These are phyloP conservation scores for Sminthurides bifidus DNA, from an alignment of 1,140 invertebrate species.

Conservation along the genomic window DNA sequence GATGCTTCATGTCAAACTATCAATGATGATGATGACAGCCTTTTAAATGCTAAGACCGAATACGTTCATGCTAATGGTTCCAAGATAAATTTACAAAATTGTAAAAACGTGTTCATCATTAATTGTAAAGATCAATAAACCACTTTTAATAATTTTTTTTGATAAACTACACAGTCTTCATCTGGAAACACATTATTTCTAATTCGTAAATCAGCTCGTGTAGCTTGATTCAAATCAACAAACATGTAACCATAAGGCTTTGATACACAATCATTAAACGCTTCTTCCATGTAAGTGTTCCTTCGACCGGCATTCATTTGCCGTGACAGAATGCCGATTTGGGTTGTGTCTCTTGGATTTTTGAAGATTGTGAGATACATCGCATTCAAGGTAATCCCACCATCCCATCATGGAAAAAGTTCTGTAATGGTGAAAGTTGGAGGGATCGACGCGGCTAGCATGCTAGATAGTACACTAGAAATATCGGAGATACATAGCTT, in stretches of 20 bases:
- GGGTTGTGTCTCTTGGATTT: conserved; percentile 6
- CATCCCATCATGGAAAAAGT: conserved; percentile 9
- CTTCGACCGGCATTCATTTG: conserved; percentile 16
- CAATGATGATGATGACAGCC: too few relatives aligned
- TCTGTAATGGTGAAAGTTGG: conserved; percentile 2
- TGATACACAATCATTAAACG: conserved; percentile 5
- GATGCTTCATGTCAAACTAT: too few relatives aligned
- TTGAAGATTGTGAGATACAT: conserved; percentile 4
- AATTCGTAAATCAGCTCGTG: conserved; percentile 4
- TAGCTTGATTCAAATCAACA: conserved; percentile 1
- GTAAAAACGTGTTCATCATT: too few relatives aligned
- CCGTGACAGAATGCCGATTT: neutral
- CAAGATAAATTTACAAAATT: too few relatives aligned
- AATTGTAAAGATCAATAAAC: too few relatives aligned
- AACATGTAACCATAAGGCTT: conserved; percentile 9
- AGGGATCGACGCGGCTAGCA: conserved; percentile 1
- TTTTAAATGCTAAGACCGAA: too few relatives aligned
- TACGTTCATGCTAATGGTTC: too few relatives aligned
- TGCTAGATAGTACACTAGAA: neutral
- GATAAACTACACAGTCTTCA: neutral
- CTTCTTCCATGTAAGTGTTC: neutral
- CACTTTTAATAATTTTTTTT: neutral
- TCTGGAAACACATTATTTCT: conserved; percentile 6
- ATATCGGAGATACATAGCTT: too few relatives aligned
- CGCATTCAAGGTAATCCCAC: neutral